phyloP scores from a whole-genome alignment of 30 jellyfish, hydroid and myxozoan species.

The Clytia hemisphaerica region DNA sequence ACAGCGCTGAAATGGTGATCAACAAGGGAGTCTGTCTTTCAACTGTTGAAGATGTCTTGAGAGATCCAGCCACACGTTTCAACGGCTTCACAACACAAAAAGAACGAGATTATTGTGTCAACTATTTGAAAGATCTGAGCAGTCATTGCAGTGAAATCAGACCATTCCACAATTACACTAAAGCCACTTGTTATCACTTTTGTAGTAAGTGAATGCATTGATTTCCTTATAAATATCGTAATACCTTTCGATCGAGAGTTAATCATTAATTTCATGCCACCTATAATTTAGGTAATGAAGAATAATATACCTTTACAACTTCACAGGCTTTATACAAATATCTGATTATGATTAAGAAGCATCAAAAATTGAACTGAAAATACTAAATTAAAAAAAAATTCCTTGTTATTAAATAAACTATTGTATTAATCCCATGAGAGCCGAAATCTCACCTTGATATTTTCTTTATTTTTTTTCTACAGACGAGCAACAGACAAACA shows the following conservation, averaged over 20 bases:
- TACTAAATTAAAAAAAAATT: no score
- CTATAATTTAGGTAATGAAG: no score
- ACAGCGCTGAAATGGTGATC: background rate
- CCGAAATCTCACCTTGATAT: background rate
- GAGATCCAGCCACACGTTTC: background rate
- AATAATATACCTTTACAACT: no score
- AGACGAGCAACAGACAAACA: constrained; percentile 40
- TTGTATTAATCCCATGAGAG: no score
- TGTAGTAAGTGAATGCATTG: constrained; percentile 29
- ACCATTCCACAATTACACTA: background rate
- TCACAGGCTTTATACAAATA: no score
- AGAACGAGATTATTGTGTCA: constrained; percentile 11
- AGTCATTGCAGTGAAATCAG: background rate
- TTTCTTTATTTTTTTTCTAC: background rate
- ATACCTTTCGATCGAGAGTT: no score
- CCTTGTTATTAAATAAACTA: no score
- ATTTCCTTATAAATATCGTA: no score
- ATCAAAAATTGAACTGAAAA: no score
- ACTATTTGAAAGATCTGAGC: background rate
- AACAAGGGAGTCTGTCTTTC: constrained; percentile 11
- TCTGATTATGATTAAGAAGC: no score
- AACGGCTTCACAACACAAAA: background rate
- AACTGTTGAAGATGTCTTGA: background rate
- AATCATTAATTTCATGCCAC: no score
- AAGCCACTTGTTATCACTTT: constrained; percentile 8